Percentiles rank a stretch among this genome's conserved stretches.
phyloP scores from a whole-genome alignment of 2,888 invertebrate genomes.

The Ichneumoninae sp. region DNA sequence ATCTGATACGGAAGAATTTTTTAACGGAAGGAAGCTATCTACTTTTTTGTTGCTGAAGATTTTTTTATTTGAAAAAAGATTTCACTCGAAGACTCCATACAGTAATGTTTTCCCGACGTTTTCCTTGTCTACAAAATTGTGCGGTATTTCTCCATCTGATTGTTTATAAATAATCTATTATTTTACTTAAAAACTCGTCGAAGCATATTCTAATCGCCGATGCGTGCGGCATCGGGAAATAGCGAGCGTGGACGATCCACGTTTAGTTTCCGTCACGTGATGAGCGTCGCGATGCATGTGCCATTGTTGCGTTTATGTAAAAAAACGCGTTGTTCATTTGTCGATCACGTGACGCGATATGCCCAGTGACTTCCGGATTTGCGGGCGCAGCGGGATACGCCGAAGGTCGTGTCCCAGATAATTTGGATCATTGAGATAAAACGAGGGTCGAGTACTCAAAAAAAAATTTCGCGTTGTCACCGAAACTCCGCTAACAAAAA shows the following conservation, averaged over 20 bases:
- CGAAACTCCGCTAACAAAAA: neutral
- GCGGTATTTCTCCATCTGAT: too few relatives aligned
- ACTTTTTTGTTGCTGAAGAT: too few relatives aligned
- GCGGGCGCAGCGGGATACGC: constrained; percentile 10
- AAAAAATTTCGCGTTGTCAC: neutral
- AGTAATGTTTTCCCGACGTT: too few relatives aligned
- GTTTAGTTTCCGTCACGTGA: neutral
- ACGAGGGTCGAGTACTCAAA: neutral
- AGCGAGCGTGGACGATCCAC: neutral
- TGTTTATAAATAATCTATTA: too few relatives aligned
- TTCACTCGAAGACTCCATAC: neutral
- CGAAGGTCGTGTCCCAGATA: constrained; percentile 54
- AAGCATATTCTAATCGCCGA: neutral
- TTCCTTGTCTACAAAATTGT: too few relatives aligned
- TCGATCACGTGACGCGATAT: constrained; percentile 31
- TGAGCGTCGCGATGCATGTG: neutral
- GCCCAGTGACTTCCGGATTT: constrained; percentile 54
- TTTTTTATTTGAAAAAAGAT: neutral
- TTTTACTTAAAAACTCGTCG: neutral
- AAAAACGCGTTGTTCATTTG: neutral
- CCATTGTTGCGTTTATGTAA: neutral
- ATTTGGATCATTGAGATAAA: constrained; percentile 26
- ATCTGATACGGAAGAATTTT: too few relatives aligned
- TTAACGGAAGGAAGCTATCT: too few relatives aligned
- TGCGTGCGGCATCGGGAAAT: neutral